phyloP scores from a whole-genome alignment of 2,888 invertebrate genomes.

The Halocaridina rubra region DNA sequence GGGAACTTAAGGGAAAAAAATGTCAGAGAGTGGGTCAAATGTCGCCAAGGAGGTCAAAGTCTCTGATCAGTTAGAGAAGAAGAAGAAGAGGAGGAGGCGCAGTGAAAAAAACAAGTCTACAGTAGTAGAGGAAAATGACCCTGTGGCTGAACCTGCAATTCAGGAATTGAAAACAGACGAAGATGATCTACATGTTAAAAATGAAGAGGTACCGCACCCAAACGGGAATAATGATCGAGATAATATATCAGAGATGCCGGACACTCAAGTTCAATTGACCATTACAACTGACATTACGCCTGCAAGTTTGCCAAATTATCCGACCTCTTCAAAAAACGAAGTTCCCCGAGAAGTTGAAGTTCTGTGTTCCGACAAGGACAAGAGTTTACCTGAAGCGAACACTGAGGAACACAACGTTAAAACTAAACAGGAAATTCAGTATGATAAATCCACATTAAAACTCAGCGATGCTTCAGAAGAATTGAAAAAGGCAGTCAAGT shows the following conservation, averaged over 20 bases:
- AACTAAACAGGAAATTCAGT: too few relatives aligned
- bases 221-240: too few relatives aligned
- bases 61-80: background rate
- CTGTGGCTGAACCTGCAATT: background rate
- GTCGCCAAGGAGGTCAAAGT: conserved; percentile 34
- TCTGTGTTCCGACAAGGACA: background rate
- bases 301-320: too few relatives aligned
- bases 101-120: background rate
- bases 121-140: background rate
- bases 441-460: background rate
- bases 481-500: background rate
- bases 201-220: too few relatives aligned
- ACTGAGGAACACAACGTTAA: background rate
- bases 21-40: conserved; percentile 38
- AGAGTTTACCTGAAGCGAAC: too few relatives aligned
- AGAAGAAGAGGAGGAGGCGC: background rate
- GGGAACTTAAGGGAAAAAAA: too few relatives aligned
- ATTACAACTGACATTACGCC: too few relatives aligned
- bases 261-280: too few relatives aligned
- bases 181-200: background rate
- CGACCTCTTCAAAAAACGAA: too few relatives aligned
- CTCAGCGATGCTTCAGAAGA: background rate
- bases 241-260: too few relatives aligned
- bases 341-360: background rate
- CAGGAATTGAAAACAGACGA: background rate